phyloP scores from a whole-genome alignment of 2,888 invertebrate species.

The Penaeus monodon region DNA sequence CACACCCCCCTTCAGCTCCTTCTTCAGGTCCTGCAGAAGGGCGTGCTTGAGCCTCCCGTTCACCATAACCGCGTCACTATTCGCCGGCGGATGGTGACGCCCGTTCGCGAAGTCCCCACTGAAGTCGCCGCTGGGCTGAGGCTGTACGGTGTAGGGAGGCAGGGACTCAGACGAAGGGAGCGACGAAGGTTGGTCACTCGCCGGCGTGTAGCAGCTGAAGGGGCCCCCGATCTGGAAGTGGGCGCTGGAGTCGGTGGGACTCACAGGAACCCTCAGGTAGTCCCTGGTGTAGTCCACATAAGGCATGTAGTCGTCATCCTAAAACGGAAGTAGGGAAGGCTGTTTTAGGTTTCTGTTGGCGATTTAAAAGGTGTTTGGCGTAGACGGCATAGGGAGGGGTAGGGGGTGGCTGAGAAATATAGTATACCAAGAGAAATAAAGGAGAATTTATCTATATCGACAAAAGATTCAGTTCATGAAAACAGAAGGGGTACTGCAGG shows the following conservation, averaged over 20 bases:
- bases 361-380: background rate
- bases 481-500: background rate
- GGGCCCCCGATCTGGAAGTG: constrained; percentile 61
- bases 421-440: background rate
- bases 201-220: constrained; percentile 59
- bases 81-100: constrained; percentile 44
- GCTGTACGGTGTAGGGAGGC: constrained; percentile 60
- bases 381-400: background rate
- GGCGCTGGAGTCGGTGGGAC: constrained; percentile 43
- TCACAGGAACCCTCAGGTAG: constrained; percentile 78
- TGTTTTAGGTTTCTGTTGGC: background rate
- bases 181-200: constrained; percentile 60
- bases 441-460: background rate
- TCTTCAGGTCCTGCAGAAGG: constrained; percentile 54
- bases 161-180: constrained; percentile 61
- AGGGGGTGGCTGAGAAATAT: background rate
- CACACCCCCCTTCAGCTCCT: constrained; percentile 48
- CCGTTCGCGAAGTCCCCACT: constrained; percentile 46
- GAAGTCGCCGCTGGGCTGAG: constrained; percentile 44
- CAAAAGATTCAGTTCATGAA: too few species aligned
- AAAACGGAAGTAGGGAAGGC: background rate
- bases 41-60: constrained; percentile 57
- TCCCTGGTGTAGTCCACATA: constrained; percentile 91
- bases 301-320: constrained; percentile 81
- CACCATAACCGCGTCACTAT: constrained; percentile 28